phyloP scores from a whole-genome alignment of 2,113 vertebrate species.

The Oncorhynchus mykiss region DNA sequence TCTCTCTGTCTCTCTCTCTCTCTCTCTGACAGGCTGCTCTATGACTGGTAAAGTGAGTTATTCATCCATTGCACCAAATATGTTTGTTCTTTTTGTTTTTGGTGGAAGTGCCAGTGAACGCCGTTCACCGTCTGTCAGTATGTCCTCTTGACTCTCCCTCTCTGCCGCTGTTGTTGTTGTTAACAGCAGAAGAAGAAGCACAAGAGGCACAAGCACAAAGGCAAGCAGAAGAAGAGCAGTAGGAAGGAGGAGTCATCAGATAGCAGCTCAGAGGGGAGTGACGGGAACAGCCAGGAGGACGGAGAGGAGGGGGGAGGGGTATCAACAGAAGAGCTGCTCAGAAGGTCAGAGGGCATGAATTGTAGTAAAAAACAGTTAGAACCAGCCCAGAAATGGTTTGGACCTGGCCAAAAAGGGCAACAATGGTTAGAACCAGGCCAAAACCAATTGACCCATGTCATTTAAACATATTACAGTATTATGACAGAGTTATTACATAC shows the following conservation, averaged over 20 bases:
- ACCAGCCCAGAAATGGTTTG: no score
- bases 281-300: conserved; percentile 67
- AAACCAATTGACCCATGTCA: no score
- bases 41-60: background rate
- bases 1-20: background rate
- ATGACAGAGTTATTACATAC: background rate
- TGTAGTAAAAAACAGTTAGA: background rate
- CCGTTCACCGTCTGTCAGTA: background rate
- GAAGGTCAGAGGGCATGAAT: conserved; percentile 69
- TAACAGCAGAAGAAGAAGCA: conserved; percentile 86
- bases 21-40: no score
- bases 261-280: conserved; percentile 68
- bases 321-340: conserved; percentile 78
- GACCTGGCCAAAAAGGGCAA: no score
- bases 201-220: conserved; percentile 86
- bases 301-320: background rate
- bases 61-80: background rate
- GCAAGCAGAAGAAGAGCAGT: conserved; percentile 76
- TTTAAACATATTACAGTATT: no score
- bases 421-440: conserved; percentile 4
- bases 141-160: background rate
- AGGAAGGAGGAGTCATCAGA: conserved; percentile 72
- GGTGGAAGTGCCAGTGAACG: background rate
- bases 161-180: background rate
- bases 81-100: background rate